These are phyloP conservation scores for Synaphobranchus kaupii DNA, from an alignment of 2,797 vertebrate species.

Conservation along the genomic window DNA sequence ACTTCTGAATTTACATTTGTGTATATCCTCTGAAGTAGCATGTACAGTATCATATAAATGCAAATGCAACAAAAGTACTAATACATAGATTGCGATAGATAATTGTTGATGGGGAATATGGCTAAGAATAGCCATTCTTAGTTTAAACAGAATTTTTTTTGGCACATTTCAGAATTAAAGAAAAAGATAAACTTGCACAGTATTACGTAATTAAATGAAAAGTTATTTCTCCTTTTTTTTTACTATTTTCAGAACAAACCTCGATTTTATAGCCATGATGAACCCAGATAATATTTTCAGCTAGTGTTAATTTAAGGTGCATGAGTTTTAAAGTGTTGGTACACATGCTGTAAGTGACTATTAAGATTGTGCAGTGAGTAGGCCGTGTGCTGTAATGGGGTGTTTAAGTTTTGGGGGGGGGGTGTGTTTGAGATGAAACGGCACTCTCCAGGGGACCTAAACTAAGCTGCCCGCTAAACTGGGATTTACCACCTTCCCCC, in stretches of 20 bases:
- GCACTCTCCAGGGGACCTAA: conserved; percentile 40
- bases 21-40: not conserved
- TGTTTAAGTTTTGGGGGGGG: conserved; percentile 17
- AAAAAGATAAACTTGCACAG: too few relatives aligned
- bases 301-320: not conserved
- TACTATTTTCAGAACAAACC: too few relatives aligned
- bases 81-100: not conserved
- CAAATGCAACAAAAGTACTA: too few relatives aligned
- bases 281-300: not conserved
- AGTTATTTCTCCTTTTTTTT: too few relatives aligned
- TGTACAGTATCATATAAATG: not conserved
- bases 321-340: not conserved
- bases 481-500: conserved; percentile 43
- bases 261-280: not conserved
- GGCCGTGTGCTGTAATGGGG: not conserved
- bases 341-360: not conserved
- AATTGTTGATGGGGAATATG: not conserved
- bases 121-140: not conserved
- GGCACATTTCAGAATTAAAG: too few relatives aligned
- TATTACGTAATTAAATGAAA: too few relatives aligned
- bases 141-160: not conserved
- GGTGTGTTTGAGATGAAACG: conserved; percentile 43
- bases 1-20: not conserved
- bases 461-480: conserved; percentile 44
- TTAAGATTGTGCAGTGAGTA: not conserved